Evolutionary conservation across 92 coral and sea anemone genomes (phyloP).

Genomic region (Porites cylindrica): DNA sequence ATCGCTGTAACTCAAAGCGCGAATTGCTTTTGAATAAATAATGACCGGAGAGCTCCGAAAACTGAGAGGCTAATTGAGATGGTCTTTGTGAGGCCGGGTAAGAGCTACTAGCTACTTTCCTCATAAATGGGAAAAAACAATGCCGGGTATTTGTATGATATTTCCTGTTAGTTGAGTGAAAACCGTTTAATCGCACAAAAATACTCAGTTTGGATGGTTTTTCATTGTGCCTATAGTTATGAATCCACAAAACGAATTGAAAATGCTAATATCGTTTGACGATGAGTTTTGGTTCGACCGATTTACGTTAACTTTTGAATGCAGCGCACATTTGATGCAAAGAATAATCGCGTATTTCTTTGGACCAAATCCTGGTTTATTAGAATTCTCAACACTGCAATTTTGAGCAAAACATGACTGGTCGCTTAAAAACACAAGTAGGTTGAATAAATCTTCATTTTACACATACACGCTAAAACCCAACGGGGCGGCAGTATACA

Average conservation of each 20-base stretch:
- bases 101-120: background rate
- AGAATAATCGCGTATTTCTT: background rate
- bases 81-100: conserved; percentile 7
- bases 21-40: conserved; percentile 45
- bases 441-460: conserved; percentile 1
- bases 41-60: conserved; percentile 15
- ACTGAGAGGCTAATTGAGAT: conserved; percentile 17
- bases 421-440: conserved; percentile 14
- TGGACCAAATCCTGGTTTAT: background rate
- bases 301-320: background rate
- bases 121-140: conserved; percentile 16
- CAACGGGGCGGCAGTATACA: background rate
- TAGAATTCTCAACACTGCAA: background rate
- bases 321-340: background rate
- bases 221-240: background rate
- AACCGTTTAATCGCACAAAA: background rate
- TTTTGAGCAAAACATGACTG: conserved; percentile 6
- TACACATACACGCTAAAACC: background rate
- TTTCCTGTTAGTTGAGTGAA: background rate
- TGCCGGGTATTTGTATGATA: background rate
- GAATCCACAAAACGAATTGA: background rate
- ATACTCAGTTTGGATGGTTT: background rate
- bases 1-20: conserved; percentile 1
- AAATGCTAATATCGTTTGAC: background rate
- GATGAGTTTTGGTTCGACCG: background rate